Percentiles rank a stretch among this genome's conserved stretches.
Evolutionary conservation across 2,888 invertebrate genomes (phyloP).

Genomic region (Thyatira batis): DNA sequence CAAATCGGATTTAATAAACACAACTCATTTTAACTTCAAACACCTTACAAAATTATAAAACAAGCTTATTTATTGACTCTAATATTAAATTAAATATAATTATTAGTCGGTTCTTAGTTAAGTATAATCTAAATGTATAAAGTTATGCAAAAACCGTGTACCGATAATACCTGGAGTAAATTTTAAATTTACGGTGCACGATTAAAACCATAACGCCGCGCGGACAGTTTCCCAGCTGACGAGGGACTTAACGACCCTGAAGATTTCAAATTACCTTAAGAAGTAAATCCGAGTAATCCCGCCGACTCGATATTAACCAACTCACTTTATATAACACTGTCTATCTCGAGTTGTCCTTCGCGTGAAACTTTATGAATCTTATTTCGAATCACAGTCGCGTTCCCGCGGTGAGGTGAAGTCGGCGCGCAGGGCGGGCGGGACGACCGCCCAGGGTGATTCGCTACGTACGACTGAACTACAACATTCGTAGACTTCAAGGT

Average conservation of each 20-base stretch:
- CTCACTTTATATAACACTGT: conserved; percentile 12
- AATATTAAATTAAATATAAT: too few species aligned
- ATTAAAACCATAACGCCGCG: conserved; percentile 20
- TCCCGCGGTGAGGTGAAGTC: conserved; percentile 9
- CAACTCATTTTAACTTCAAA: too few species aligned
- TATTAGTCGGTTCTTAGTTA: too few species aligned
- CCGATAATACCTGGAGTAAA: conserved; percentile 3
- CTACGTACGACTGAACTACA: conserved; percentile 43
- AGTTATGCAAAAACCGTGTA: too few species aligned
- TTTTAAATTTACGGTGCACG: conserved; percentile 17
- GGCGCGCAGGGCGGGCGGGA: conserved; percentile 54
- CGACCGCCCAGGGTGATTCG: conserved; percentile 45
- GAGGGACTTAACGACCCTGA: conserved; percentile 16
- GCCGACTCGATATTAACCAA: conserved; percentile 18
- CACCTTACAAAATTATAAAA: too few species aligned
- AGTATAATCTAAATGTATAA: neutral
- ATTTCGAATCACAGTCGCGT: conserved; percentile 8
- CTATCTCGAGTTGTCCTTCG: neutral
- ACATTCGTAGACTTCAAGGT: neutral
- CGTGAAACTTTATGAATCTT: neutral
- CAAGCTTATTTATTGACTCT: too few species aligned
- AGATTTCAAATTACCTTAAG: conserved; percentile 39
- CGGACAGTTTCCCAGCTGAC: conserved; percentile 1
- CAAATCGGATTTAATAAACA: too few species aligned
- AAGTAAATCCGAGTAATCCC: conserved; percentile 31